phyloP scores from a whole-genome alignment of 2,113 vertebrate species.

The Anarhynchus alexandrinus region DNA sequence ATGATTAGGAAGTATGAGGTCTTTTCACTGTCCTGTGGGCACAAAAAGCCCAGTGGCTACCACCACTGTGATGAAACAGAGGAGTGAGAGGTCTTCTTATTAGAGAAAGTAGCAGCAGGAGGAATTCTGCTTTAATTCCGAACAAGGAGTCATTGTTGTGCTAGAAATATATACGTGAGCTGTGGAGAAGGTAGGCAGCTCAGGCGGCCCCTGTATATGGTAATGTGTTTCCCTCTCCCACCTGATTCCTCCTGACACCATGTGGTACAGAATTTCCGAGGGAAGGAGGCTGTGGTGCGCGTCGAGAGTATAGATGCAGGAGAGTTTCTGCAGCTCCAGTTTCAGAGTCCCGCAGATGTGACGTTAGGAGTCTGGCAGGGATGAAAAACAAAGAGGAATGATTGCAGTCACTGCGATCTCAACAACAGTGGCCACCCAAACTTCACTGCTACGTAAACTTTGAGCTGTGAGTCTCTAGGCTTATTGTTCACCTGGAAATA shows the following conservation, averaged over 20 bases:
- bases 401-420: background rate
- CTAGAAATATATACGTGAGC: background rate
- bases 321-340: background rate
- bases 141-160: background rate
- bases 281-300: background rate
- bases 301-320: rapidly evolving
- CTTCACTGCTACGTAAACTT: background rate
- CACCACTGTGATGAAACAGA: background rate
- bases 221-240: background rate
- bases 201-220: background rate
- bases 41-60: background rate
- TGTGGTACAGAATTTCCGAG: rapidly evolving
- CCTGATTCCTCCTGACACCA: background rate
- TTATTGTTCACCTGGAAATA: constrained; percentile 50
- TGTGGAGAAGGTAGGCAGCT: background rate
- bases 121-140: background rate
- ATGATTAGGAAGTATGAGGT: background rate
- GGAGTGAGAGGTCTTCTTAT: background rate
- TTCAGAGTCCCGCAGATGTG: background rate
- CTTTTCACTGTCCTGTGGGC: background rate
- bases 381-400: background rate
- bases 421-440: background rate
- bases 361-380: background rate
- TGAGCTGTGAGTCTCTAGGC: background rate
- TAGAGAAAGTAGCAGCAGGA: background rate